Evolutionary conservation across 2,113 vertebrate genomes (phyloP).

Genomic region (Pachypanchax playfairii): DNA sequence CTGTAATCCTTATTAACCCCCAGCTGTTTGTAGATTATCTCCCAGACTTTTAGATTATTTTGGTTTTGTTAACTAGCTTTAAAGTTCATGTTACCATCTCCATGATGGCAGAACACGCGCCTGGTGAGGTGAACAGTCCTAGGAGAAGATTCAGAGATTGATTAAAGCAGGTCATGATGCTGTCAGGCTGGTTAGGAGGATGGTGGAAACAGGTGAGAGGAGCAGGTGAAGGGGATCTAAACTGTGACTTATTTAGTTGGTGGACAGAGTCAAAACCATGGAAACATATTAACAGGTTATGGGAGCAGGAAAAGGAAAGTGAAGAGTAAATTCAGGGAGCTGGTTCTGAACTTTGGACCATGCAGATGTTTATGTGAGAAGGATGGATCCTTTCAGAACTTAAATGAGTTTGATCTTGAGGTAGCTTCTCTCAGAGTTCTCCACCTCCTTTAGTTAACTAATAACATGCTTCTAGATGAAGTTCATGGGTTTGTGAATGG

Average conservation of each 20-base stretch:
- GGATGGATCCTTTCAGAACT: background rate
- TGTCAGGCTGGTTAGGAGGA: constrained; percentile 76
- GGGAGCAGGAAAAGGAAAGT: too few relatives aligned
- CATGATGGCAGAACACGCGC: constrained; percentile 53
- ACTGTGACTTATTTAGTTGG: constrained; percentile 31
- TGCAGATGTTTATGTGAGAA: too few relatives aligned
- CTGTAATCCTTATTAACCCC: background rate
- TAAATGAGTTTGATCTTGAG: too few relatives aligned
- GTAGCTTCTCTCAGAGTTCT: too few relatives aligned
- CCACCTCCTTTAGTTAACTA: too few relatives aligned
- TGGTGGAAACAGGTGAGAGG: constrained; percentile 70
- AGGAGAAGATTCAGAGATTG: constrained; percentile 79
- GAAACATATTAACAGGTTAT: background rate
- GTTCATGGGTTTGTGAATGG: too few relatives aligned
- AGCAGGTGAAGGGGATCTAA: constrained; percentile 51
- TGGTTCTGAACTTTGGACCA: background rate
- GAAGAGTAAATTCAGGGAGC: background rate
- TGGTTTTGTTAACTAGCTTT: background rate
- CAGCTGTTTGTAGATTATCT: constrained; percentile 17
- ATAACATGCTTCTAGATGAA: too few relatives aligned
- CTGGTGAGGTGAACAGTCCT: constrained; percentile 74
- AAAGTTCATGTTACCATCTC: too few relatives aligned
- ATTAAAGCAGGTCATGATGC: constrained; percentile 76
- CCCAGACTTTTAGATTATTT: background rate
- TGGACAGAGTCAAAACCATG: background rate